phyloP scores from a whole-genome alignment of 2,888 invertebrate genomes.

The Apotomis betuletana region DNA sequence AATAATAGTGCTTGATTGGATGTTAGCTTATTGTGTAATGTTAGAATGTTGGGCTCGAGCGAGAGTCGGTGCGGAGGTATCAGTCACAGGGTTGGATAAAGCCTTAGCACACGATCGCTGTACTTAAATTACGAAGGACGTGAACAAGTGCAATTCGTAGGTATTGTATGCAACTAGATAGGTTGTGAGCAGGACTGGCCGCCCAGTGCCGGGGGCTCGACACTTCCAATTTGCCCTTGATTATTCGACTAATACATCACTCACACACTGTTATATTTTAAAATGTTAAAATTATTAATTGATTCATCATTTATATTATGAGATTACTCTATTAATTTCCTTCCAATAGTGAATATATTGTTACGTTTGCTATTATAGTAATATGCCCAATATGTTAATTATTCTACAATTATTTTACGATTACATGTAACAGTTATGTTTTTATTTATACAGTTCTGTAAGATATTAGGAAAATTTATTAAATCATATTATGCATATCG shows the following conservation, averaged over 20 bases:
- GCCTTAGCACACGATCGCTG: conserved; percentile 62
- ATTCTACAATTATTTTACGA: conserved; percentile 69
- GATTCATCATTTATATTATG: conserved; percentile 57
- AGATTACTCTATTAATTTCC: conserved; percentile 71
- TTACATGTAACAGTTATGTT: conserved; percentile 70
- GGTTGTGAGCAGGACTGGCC: conserved; percentile 48
- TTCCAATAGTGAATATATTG: conserved; percentile 64
- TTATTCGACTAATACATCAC: conserved; percentile 57
- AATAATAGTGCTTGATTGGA: conserved; percentile 59
- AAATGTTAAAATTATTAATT: conserved; percentile 45
- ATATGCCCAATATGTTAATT: conserved; percentile 66
- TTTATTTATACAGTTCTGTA: conserved; percentile 73
- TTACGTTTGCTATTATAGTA: conserved; percentile 77
- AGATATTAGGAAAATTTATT: conserved; percentile 71
- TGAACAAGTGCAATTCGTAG: conserved; percentile 53
- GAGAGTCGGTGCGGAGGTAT: conserved; percentile 52
- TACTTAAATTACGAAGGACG: conserved; percentile 55
- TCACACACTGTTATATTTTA: conserved; percentile 48
- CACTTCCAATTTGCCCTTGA: conserved; percentile 42
- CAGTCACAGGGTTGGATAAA: conserved; percentile 67
- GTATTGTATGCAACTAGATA: conserved; percentile 51
- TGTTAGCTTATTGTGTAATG: conserved; percentile 50
- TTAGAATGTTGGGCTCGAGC: conserved; percentile 53
- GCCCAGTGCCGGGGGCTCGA: conserved; percentile 45
- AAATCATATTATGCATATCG: conserved; percentile 71